Base-by-base conservation (phyloP, 2,888 invertebrate species). In the Xestobium rufovillosum region DNA sequence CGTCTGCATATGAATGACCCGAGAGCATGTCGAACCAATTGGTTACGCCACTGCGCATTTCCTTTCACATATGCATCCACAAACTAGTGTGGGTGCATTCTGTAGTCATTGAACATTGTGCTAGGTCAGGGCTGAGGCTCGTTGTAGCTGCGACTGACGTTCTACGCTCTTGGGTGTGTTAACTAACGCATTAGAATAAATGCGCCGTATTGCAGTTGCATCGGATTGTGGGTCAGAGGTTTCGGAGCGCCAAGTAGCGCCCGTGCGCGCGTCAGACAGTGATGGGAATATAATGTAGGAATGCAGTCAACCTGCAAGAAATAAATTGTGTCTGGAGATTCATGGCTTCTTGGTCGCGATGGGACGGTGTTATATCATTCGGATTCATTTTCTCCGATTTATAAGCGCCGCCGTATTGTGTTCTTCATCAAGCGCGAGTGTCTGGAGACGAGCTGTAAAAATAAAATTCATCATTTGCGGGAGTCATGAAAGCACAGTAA, bases 231-330 rank as follows among this genome's bases (percentile, higher is more conserved):
- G 47, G 44, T 47, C 47, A 47, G 42, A 38, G 43, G 38, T 36
- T 43, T 34, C 36, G 34, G 34, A 30, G 34, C 34, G 36, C 33
- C 28, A 11, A 17, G 31, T 37, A 34, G 29, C 19, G 34, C 40
- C 34, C 38, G 34, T 28, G 38, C n/a, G 8, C 9, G 43, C 38
- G 39, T 35, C 36, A 47, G 45, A 47, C 43, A 49, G 45, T 44
- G 49, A 45, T 38, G 45, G 41, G 37, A 26, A 44, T 33, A 33
- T 35, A 39, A 38, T n/a, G n/a, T 19, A 27, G 45, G 49, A 49
- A 49, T 49, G 49, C 45, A 49, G 45, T 41, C 47, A 47, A 48
- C 47, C 47, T 49, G 49, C 43, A 49, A 42, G 44, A 36, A 35
- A 36, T 43, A 39, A 42, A 43, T 25, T 9, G 35, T 36, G 41